Base-by-base conservation (phyloP, 2,797 vertebrate species). In the Rhabdomys pumilio region DNA sequence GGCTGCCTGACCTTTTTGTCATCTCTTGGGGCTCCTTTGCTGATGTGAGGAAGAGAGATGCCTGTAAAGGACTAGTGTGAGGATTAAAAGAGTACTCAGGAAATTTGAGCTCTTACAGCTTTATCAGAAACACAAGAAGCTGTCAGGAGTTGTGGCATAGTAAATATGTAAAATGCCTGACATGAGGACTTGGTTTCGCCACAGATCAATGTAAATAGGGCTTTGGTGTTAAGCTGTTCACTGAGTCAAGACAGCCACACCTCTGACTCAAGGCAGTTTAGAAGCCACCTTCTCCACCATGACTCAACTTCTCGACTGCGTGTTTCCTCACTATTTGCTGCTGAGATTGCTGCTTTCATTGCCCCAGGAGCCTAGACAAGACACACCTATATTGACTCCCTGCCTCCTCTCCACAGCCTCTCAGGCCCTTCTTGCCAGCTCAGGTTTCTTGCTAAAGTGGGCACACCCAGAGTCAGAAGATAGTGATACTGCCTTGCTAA, bases 191-290 rank as follows among this genome's bases (percentile, higher is more conserved):
- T 19, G 59, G 59, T 31, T 63, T 38, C 65, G 31, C 17, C 11
- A 53, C 14, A 38, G 47, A 47, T 76, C 17, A 44, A 22, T 63
- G 13, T 61, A 69, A 90, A 41, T 0, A 15, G 34, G 24, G 8
- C 67, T 77, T 9, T 34, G 67, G 7, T 31, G 55, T 81, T 47
- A 50, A 8, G 6, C 6, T 17, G 0, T 50, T 65, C 50, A 55
- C 29, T 61, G 44, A 94, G 67, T 94, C n/a, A 86, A n/a, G 44
- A 24, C 6, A 92, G 80, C 82, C 95, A 93, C 87, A 67, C 79
- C 73, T 82, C 6, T 93, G 67, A 65, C 47, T 61, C n/a, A 75
- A 85, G 59, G n/a, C 14, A 1, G 10, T 53, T 38, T 47, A 29
- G 88, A 67, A 65, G 67, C 69, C 79, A n/a, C 29, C 6, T 26